Percentiles rank a stretch among this genome's conserved stretches.
Evolutionary conservation across 2,888 invertebrate species (phyloP).

Genomic region (Hydraecia micacea): DNA sequence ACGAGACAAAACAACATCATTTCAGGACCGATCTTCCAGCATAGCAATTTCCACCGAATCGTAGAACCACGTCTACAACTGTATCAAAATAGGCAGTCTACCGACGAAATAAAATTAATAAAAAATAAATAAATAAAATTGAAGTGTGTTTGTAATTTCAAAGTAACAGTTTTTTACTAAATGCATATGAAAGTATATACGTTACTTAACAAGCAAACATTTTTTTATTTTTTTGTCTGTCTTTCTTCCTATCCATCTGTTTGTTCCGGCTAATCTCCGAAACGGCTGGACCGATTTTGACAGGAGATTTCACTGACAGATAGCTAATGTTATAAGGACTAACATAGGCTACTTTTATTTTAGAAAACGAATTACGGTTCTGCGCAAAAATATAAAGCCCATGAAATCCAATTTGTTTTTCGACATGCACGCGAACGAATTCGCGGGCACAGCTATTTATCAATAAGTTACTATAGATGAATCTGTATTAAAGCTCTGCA

Average conservation of each 20-base stretch:
- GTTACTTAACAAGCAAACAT: too few relatives aligned
- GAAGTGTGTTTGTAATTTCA: neutral
- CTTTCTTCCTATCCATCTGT: too few relatives aligned
- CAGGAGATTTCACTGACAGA: neutral
- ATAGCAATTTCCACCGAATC: neutral
- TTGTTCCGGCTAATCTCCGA: too few relatives aligned
- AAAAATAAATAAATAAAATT: too few relatives aligned
- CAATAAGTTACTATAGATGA: neutral
- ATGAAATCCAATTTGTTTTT: neutral
- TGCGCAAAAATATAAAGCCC: neutral
- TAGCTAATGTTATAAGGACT: too few relatives aligned
- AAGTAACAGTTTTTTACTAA: neutral
- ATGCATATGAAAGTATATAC: too few relatives aligned
- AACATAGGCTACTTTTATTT: too few relatives aligned
- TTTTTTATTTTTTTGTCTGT: too few relatives aligned
- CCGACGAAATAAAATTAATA: too few relatives aligned
- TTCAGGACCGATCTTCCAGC: neutral
- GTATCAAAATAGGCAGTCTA: slow-evolving; percentile 13
- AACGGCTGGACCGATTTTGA: neutral
- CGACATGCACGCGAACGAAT: neutral
- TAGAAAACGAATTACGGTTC: neutral
- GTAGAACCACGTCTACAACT: neutral
- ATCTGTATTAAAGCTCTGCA: slow-evolving; percentile 15
- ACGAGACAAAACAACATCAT: neutral
- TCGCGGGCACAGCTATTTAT: slow-evolving; percentile 2